Evolutionary conservation across 2,113 vertebrate species (phyloP), one percentile per base, ranked within the genome.

Genomic region (Oreochromis aureus): DNA sequence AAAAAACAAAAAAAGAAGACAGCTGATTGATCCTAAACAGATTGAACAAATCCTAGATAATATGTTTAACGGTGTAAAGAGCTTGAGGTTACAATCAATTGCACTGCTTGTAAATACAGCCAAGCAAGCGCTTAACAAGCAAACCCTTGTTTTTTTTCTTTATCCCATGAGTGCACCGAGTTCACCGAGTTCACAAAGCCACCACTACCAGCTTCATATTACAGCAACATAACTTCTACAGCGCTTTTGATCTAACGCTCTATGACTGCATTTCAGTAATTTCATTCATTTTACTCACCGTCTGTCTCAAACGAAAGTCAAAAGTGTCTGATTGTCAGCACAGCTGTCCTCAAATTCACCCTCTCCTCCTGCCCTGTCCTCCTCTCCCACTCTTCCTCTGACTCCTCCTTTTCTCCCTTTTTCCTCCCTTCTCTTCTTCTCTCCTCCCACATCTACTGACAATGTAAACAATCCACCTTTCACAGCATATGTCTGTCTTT

Each of bases 301-400:
- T 87, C 55, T 81, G 36, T 80, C 51, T 84, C 79, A 89, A 86
- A 88, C 10, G 24, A 88, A 92, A 80, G 78, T 73, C 34, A 84
- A 86, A 93, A 89, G 81, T 53, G 39, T 78, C 86, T 61, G 81
- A 63, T 63, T 84, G 86, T 85, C 91, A 93, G 93, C 69, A 78
- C 87, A 69, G 87, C 86, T 95, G 88, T 95, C 94, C 90, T 95
- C 86, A 89, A 71, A 90, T 92, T 94, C 94, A 94, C 94, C 92
- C 93, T 94, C 89, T 94, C 86, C 86, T 89, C 73, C 83, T 85
- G 82, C 83, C 85, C 89, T 89, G 81, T 90, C 83, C 92, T 91
- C 80, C 79, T 92, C 88, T 89, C 81, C 82, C 90, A 83, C 90
- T 89, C 91, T 87, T 90, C 83, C 83, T 88, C 82, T 30, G 59